Conservation (phyloP, 1,140 invertebrate species). For the Solenopsis fugax region DNA sequence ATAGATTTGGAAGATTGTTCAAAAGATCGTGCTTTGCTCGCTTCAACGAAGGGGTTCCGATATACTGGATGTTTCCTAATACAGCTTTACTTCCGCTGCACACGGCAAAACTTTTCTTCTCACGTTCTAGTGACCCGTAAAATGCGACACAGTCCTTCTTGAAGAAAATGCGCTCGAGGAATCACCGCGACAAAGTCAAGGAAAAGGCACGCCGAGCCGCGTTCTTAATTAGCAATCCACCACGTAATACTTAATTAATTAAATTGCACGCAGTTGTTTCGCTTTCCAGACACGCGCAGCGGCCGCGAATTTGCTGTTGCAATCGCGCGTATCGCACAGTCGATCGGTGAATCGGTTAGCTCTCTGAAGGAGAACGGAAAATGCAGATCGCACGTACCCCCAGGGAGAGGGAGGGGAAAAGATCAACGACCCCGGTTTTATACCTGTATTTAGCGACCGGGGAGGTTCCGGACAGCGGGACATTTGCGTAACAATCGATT, state of each 20-base stretch:
- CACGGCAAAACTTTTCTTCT: slow-evolving; percentile 10
- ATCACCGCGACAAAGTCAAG: slow-evolving; percentile 29
- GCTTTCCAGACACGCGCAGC: not conserved
- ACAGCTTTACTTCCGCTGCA: slow-evolving; percentile 11
- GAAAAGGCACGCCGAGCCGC: slow-evolving; percentile 40
- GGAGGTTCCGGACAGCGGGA: slow-evolving; percentile 55
- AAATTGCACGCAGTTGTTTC: not conserved
- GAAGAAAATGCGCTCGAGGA: not conserved
- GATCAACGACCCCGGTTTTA: slow-evolving; percentile 55
- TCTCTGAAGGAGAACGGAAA: slow-evolving; percentile 59
- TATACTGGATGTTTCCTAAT: not conserved
- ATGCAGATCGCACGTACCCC: slow-evolving; percentile 31
- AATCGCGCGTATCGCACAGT: slow-evolving; percentile 20
- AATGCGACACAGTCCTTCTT: not conserved
- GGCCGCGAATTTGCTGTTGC: slow-evolving; percentile 14
- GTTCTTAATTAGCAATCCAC: slow-evolving; percentile 66
- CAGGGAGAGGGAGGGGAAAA: not conserved
- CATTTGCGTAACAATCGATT: slow-evolving; percentile 71
- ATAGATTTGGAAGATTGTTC: not conserved
- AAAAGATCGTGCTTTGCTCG: not conserved
- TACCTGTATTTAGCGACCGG: slow-evolving; percentile 46
- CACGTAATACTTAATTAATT: slow-evolving; percentile 62
- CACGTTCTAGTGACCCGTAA: slow-evolving; percentile 41
- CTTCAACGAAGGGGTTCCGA: not conserved
- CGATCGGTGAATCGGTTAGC: slow-evolving; percentile 38